Evolutionary conservation across 1,140 invertebrate genomes (phyloP), one percentile per base, ranked within the genome.

Genomic region (Zaprionus camerounensis): DNA sequence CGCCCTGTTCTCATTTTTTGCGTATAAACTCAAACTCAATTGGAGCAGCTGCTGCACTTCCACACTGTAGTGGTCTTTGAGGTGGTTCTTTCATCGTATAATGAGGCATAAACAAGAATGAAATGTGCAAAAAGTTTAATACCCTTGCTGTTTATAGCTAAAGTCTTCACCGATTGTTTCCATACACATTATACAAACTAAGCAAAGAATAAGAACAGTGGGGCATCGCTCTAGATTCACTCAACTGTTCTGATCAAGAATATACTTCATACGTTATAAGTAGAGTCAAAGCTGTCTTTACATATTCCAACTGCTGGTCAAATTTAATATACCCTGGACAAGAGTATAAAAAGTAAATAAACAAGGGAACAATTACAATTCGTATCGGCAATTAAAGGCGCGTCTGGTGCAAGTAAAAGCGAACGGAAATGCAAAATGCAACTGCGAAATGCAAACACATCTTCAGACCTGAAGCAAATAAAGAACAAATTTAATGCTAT

Each of bases 271-370:
- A 34, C 31, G 2, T 41, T 41, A 17, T 7, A 17, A 0, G n/a
- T 2, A 31, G 28, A 2, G 28, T 46, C 41, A 17, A 0, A 7
- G 3, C 2, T 46, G 3, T 44, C n/a, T 17, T 31, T 31, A 31
- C 28, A 31, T 31, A 31, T 28, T 1, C n/a, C 38, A n/a, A 6
- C 6, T 44, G 38, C 6, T 31, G 7, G n/a, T 7, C 2, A 6
- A 17, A 20, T 17, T 46, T 3, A 2, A 46, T 46, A 46, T 46
- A 46, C 41, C 41, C 41, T 3, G 0, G 3, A 7, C 15, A 0
- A 46, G 41, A 2, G 41, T 46, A 46, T 17, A 55, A 49, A 81
- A 70, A 56, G 66, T 73, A 86, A 81, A 78, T 80, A 84, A 85
- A 82, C 74, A 84, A 67, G 51, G 28, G 72, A 71, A 46, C 61